These are phyloP conservation scores for Papilio xuthus DNA, from an alignment of 1,140 invertebrate genomes.

Conservation along the genomic window DNA sequence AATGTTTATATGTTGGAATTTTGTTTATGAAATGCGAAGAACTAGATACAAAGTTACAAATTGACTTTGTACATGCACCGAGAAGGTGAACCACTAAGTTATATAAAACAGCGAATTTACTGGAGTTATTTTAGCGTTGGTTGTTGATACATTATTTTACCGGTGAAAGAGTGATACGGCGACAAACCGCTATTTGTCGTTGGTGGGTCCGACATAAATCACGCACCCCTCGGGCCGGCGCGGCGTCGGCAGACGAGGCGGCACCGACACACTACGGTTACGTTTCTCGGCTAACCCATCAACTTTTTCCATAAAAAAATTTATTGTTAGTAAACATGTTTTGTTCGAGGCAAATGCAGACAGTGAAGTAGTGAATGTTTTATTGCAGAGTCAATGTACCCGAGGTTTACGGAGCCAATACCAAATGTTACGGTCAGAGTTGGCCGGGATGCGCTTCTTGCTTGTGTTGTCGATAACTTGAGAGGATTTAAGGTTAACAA, in stretches of 20 bases:
- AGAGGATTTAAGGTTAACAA: slow-evolving; percentile 91
- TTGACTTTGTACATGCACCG: neutral
- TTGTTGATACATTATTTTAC: slow-evolving; percentile 55
- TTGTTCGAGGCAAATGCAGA: slow-evolving; percentile 39
- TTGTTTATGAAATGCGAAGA: neutral
- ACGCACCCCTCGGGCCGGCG: slow-evolving; percentile 56
- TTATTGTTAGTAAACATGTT: slow-evolving; percentile 59
- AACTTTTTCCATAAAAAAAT: slow-evolving; percentile 48
- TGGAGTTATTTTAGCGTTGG: slow-evolving; percentile 32
- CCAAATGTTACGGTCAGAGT: slow-evolving; percentile 96
- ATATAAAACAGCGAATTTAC: slow-evolving; percentile 9
- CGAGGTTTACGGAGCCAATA: slow-evolving; percentile 94
- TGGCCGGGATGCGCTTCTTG: slow-evolving; percentile 93
- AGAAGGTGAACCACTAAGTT: slow-evolving; percentile 22
- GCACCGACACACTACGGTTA: slow-evolving; percentile 51
- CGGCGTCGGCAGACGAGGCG: slow-evolving; percentile 58
- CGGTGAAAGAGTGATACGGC: slow-evolving; percentile 68
- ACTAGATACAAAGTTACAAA: neutral
- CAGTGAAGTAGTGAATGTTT: slow-evolving; percentile 47
- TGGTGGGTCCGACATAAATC: slow-evolving; percentile 67
- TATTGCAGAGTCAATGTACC: slow-evolving; percentile 83
- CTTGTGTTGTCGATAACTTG: slow-evolving; percentile 96
- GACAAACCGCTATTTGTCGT: slow-evolving; percentile 77
- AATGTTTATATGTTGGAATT: neutral
- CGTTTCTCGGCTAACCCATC: slow-evolving; percentile 30